Evolutionary conservation across 1,140 invertebrate species (phyloP).

Genomic region (Pristionchus pacificus): DNA sequence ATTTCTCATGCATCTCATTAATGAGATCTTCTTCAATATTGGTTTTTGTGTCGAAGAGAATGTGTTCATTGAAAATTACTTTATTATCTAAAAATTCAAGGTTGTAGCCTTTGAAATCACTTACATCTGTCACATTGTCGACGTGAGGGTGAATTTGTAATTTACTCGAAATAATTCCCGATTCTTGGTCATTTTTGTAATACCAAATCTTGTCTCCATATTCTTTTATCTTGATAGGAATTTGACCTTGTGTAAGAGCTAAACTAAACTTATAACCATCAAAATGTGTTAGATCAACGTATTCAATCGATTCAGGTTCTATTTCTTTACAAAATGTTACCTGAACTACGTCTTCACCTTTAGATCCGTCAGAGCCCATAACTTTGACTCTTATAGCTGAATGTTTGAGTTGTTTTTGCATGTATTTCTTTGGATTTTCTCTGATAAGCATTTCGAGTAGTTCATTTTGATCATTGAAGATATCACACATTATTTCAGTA

Average conservation of each 20-base stretch:
- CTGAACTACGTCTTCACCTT: slow-evolving; percentile 24
- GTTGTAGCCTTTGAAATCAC: slow-evolving; percentile 26
- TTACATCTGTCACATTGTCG: slow-evolving; percentile 18
- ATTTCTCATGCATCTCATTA: slow-evolving; percentile 36
- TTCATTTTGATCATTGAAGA: slow-evolving; percentile 39
- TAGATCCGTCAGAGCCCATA: slow-evolving; percentile 1
- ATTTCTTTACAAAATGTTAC: slow-evolving; percentile 41
- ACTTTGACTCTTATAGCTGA: slow-evolving; percentile 11
- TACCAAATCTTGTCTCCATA: slow-evolving; percentile 37
- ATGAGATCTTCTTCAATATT: slow-evolving; percentile 35
- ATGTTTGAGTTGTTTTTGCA: slow-evolving; percentile 27
- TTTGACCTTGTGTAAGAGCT: slow-evolving; percentile 15
- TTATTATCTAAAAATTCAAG: slow-evolving; percentile 32
- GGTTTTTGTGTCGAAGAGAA: slow-evolving; percentile 22
- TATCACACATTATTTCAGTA: slow-evolving; percentile 31
- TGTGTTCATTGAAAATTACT: slow-evolving; percentile 31
- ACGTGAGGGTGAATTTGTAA: slow-evolving; percentile 9
- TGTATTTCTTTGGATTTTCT: slow-evolving; percentile 20
- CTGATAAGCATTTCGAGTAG: slow-evolving; percentile 32
- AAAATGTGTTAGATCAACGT: slow-evolving; percentile 34
- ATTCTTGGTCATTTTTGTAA: slow-evolving; percentile 27
- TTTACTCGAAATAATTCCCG: slow-evolving; percentile 32
- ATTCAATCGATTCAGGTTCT: slow-evolving; percentile 23
- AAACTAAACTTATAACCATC: slow-evolving; percentile 31
- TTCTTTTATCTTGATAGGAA: slow-evolving; percentile 37